Base-by-base conservation (phyloP, 2,888 invertebrate species). In the Lasioglossum marginatum region DNA sequence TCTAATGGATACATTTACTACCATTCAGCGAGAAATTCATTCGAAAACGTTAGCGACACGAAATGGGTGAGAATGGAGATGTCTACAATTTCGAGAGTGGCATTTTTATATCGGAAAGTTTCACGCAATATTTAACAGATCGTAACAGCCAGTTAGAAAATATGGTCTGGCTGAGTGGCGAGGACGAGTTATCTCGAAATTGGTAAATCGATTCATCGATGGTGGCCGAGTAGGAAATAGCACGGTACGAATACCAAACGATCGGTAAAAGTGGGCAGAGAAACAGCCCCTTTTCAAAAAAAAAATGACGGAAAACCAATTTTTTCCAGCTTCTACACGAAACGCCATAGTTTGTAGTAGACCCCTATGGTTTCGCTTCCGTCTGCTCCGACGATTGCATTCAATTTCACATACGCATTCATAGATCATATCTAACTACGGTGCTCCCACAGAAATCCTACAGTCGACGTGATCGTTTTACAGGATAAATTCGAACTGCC, bases 131-230 rank as follows among this genome's bases (percentile, higher is more conserved):
- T 81, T 75, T 63, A 80, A 80, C 70, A 82, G 75, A n/a, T 37
- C 60, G 27, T 40, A 76, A 27, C n/a, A 12, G 16, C 71, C 45
- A 71, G 74, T 71, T 71, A 48, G 70, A 75, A 83, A 83, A 71
- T 76, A 73, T 72, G 45, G 79, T 45, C 48, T 23, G 31, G 68
- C 37, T 48, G 60, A 83, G 63, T 71, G 75, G 71, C 19, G 71
- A 74, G 57, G 16, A 80, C 82, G 57, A 80, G 80, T 80, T 83
- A 75, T 63, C 82, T 71, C 16, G 63, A 52, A 81, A 81, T 80
- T 81, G 82, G 73, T 48, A 72, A 81, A 81, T 81, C 75, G 81
- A 83, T 71, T 81, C 40, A 60, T 83, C 71, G 81, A 40, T 23
- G 75, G 16, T 16, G n/a, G 23, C 14, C 23, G 48, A 76, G 48